Evolutionary conservation across 2,113 vertebrate genomes (phyloP).

Genomic region (Tringa solitaria): DNA sequence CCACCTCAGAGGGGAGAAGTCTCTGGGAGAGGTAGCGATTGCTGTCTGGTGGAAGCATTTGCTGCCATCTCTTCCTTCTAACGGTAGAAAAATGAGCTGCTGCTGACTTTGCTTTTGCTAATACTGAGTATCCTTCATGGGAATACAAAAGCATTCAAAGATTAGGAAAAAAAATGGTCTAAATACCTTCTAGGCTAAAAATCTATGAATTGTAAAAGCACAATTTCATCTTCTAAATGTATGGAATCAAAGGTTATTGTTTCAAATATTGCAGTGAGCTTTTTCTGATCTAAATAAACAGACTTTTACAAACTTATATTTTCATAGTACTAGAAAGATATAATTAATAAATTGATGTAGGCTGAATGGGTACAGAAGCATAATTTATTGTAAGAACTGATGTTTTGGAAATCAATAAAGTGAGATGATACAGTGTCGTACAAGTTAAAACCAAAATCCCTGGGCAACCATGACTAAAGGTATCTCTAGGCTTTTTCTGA

Average conservation of each 20-base stretch:
- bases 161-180: background rate
- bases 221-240: background rate
- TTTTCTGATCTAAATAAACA: background rate
- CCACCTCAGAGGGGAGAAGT: background rate
- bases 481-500: background rate
- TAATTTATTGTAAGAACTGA: background rate
- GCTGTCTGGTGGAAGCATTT: background rate
- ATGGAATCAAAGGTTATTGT: background rate
- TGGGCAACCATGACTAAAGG: background rate
- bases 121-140: background rate
- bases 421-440: background rate
- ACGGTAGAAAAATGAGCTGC: background rate
- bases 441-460: background rate
- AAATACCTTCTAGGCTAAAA: background rate
- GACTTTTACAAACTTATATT: background rate
- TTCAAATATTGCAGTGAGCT: background rate
- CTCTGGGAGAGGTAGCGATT: background rate
- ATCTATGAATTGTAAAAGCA: background rate
- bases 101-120: background rate
- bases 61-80: background rate
- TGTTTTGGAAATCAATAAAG: background rate
- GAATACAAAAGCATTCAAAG: background rate
- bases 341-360: background rate
- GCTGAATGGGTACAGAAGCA: background rate
- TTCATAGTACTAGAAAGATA: background rate